phyloP scores from a whole-genome alignment of 2,888 invertebrate species.

The Masnerella sp. region DNA sequence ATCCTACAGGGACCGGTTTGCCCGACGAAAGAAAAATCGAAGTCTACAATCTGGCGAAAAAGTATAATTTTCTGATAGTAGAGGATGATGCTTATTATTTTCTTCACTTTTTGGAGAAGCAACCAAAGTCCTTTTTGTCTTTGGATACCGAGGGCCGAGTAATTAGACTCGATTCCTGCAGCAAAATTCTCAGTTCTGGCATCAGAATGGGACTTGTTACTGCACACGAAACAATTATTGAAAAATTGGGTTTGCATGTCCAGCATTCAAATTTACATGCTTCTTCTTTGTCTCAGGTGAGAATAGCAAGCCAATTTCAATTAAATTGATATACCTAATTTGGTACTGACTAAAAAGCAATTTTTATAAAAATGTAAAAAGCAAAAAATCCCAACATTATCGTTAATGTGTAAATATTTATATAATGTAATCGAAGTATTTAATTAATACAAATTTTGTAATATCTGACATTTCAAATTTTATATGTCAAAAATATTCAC shows the following conservation, averaged over 20 bases:
- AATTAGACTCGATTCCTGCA: constrained; percentile 86
- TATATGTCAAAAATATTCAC: too few species aligned
- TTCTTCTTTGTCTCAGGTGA: constrained; percentile 82
- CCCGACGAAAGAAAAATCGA: constrained; percentile 81
- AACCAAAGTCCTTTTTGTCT: constrained; percentile 83
- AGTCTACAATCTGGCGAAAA: constrained; percentile 85
- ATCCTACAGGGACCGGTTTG: constrained; percentile 86
- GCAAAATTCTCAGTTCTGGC: constrained; percentile 86
- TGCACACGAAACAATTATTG: constrained; percentile 82
- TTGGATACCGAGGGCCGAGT: constrained; percentile 87
- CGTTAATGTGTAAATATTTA: too few species aligned
- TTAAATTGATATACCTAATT: too few species aligned
- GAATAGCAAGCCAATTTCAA: too few species aligned
- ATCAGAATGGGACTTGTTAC: constrained; percentile 85
- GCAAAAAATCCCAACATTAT: too few species aligned
- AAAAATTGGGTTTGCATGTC: constrained; percentile 82
- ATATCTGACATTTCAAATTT: too few species aligned
- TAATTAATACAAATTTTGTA: too few species aligned
- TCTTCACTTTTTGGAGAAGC: constrained; percentile 83
- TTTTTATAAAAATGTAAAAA: too few species aligned
- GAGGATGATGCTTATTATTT: constrained; percentile 92
- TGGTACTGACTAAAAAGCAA: too few species aligned
- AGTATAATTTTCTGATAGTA: constrained; percentile 86
- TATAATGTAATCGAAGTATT: too few species aligned
- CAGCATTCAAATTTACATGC: constrained; percentile 83